Conservation (phyloP, 1,140 invertebrate genomes). For the Hylaeus volcanicus region DNA sequence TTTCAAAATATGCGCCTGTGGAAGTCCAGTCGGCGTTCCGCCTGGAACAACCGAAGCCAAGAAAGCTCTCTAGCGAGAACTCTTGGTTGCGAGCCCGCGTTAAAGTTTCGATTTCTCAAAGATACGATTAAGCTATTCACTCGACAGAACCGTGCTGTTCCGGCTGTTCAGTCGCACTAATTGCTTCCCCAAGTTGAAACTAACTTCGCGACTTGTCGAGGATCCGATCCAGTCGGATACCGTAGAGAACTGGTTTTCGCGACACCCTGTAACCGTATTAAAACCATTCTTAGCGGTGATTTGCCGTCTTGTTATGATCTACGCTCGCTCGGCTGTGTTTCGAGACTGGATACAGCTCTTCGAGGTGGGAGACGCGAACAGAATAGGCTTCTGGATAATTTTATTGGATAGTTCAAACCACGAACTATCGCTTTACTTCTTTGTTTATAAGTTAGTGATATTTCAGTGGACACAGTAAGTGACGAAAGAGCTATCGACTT, state of each 20-base stretch:
- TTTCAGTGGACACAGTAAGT: too few relatives aligned
- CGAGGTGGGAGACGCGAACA: too few relatives aligned
- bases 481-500: too few relatives aligned
- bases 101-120: conserved; percentile 63
- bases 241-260: neutral
- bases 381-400: too few relatives aligned
- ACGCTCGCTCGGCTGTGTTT: too few relatives aligned
- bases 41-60: neutral
- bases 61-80: neutral
- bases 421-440: too few relatives aligned
- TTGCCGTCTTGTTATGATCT: neutral
- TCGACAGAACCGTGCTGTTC: conserved; percentile 59
- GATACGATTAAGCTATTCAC: conserved; percentile 74
- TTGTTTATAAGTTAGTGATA: too few relatives aligned
- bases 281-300: neutral
- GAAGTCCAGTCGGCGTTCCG: conserved; percentile 5
- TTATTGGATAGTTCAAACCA: too few relatives aligned
- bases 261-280: neutral
- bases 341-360: too few relatives aligned
- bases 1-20: neutral
- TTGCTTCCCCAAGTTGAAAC: conserved; percentile 52
- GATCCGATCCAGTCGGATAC: neutral
- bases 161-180: conserved; percentile 61
- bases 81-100: conserved; percentile 28
- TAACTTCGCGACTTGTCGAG: conserved; percentile 29